Evolutionary conservation across 2,113 vertebrate species (phyloP), one percentile per base, ranked within the genome.

Genomic region (Donacobius atricapilla): DNA sequence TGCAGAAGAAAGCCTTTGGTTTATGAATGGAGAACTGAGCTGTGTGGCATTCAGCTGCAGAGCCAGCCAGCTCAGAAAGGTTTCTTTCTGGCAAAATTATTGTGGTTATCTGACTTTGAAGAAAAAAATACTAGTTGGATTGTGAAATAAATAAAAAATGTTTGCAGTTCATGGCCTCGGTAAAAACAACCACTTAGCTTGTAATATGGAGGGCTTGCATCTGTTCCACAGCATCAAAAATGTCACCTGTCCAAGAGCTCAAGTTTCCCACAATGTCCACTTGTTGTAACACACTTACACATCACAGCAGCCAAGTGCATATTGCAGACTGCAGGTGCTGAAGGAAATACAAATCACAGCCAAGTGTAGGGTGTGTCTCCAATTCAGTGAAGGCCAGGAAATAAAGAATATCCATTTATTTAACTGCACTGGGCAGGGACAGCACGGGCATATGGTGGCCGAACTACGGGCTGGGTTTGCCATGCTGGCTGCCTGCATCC

Each of bases 11-110:
- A 89, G 21, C 10, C 19, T 91, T 72, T 10, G 6, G 15, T 39
- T 65, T 61, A 63, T 30, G 65, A 91, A 54, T 3, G 7, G n/a
- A 72, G 42, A 40, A 53, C n/a, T 86, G 35, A 57, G 27, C 23
- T 66, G 8, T 39, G 40, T 71, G 61, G 58, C 45, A 51, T 53
- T 69, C 6, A 5, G 19, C 53, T 15, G 6, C 2, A 75, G 12
- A 76, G 16, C 18, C 47, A 78, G 39, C 5, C 47, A 58, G 20
- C 33, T 83, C 47, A 54, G 31, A 80, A 35, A 30, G 50, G 31
- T 72, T 86, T 44, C n/a, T 73, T 91, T 70, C 88, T 75, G 44
- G 39, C 31, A 87, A 82, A 92, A 87, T 71, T 22, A 21, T 27
- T 76, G 35, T 10, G 17, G 30, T 57, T 65, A 45, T 63, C 39